Percentiles rank a stretch among this genome's conserved stretches.
Conservation (phyloP, 2,113 vertebrate genomes). For the Nycticryphes semicollaris region DNA sequence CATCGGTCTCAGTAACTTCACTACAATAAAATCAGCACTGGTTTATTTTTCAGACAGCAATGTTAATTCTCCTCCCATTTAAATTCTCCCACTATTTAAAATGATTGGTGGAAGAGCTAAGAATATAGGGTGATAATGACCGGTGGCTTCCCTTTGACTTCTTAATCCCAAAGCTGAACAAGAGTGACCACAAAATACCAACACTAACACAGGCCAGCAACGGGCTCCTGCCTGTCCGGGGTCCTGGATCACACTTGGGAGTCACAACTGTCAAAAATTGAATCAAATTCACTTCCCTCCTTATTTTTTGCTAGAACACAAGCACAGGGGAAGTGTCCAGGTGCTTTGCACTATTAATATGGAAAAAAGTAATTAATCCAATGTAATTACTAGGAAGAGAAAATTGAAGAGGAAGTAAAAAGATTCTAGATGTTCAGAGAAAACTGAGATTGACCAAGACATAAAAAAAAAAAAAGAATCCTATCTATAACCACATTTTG, state of each 20-base stretch:
- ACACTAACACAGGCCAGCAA: neutral
- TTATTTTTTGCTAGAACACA: neutral
- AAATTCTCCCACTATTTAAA: neutral
- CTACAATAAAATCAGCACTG: neutral
- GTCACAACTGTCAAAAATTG: neutral
- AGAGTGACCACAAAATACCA: neutral
- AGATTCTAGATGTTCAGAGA: neutral
- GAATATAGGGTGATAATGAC: neutral
- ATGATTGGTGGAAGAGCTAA: neutral
- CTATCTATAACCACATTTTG: neutral
- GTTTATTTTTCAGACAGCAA: neutral
- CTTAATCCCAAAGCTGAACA: neutral
- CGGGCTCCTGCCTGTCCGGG: neutral
- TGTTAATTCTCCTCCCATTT: neutral
- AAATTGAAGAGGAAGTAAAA: neutral
- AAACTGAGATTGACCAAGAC: neutral
- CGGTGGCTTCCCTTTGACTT: neutral
- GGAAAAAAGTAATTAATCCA: neutral
- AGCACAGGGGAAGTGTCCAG: neutral
- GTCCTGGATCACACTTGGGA: neutral
- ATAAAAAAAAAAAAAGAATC: neutral
- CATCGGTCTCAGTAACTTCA: neutral
- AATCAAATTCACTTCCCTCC: neutral
- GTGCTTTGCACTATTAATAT: neutral
- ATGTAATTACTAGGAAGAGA: neutral